A percentile compares a stretch with the other conserved stretches of the same genome.
These are phyloP conservation scores for Anguilla megastoma DNA, from an alignment of 2,797 vertebrate genomes.

Conservation along the genomic window DNA sequence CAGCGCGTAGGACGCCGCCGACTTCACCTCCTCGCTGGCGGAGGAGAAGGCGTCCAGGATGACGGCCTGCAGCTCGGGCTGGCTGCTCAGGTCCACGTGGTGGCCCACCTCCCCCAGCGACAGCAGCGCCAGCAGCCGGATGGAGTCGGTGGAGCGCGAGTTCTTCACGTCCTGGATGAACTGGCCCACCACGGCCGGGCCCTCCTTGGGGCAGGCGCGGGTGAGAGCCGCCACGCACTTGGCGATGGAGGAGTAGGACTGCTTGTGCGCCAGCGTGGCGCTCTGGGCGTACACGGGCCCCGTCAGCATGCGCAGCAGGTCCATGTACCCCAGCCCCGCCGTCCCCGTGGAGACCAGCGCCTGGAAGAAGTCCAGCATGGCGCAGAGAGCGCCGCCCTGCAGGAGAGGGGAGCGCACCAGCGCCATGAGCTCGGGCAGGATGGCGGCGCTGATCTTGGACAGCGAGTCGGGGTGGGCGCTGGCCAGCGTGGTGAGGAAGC, in stretches of 20 bases:
- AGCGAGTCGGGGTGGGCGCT: constrained; percentile 95
- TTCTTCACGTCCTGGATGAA: constrained; percentile 99
- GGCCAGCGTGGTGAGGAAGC: constrained; percentile 94
- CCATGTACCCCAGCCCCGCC: constrained; percentile 93
- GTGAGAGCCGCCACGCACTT: constrained; percentile 98
- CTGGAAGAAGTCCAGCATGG: constrained; percentile 98
- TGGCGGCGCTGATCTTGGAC: constrained; percentile 91
- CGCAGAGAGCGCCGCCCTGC: constrained; percentile 94
- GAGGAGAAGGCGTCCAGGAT: constrained; percentile 97
- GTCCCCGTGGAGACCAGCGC: constrained; percentile 92
- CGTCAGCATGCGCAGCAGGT: constrained; percentile 94
- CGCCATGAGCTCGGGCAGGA: constrained; percentile 92
- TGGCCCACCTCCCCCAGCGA: constrained; percentile 97
- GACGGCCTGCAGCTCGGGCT: constrained; percentile 94
- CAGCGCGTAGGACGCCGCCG: constrained; percentile 92
- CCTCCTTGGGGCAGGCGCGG: constrained; percentile 91
- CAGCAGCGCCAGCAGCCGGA: constrained; percentile 91
- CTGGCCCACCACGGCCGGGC: constrained; percentile 94
- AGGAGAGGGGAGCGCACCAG: constrained; percentile 93
- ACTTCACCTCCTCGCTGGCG: constrained; percentile 98
- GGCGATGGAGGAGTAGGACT: constrained; percentile 98
- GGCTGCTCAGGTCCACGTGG: constrained; percentile 95
- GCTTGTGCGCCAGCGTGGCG: constrained; percentile 93
- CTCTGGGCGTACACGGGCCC: constrained; percentile 96
- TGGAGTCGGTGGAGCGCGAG: constrained; percentile 96